Evolutionary conservation across 2,888 invertebrate genomes (phyloP).

Genomic region (Archips xylosteana): DNA sequence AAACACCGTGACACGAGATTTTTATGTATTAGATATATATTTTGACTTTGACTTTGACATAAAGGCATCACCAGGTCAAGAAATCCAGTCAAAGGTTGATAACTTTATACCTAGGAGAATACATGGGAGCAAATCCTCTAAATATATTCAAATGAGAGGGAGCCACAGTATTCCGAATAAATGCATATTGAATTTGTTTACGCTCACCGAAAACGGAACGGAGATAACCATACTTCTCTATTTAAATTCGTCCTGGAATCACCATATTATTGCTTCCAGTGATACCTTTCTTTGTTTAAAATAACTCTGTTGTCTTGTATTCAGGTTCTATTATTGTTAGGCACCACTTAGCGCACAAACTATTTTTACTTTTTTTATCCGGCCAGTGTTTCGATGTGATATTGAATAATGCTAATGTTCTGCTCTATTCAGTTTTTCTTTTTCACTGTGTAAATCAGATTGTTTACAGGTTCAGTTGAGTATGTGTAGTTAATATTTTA

Average conservation of each 20-base stretch:
- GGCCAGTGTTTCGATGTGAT: not conserved
- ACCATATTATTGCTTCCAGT: constrained; percentile 74
- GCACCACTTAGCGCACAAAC: not conserved
- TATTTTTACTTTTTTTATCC: not conserved
- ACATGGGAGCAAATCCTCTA: constrained; percentile 45
- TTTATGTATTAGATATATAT: too few relatives aligned
- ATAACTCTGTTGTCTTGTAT: constrained; percentile 17
- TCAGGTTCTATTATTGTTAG: constrained; percentile 8
- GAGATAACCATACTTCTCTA: constrained; percentile 72
- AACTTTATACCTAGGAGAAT: constrained; percentile 34
- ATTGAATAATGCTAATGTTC: not conserved
- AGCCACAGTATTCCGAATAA: constrained; percentile 76
- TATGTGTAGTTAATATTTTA: too few relatives aligned
- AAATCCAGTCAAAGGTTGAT: constrained; percentile 22
- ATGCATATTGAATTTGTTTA: constrained; percentile 84
- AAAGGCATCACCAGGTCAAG: not conserved
- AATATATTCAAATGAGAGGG: constrained; percentile 77
- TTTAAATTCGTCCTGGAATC: constrained; percentile 74
- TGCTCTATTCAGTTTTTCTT: too few relatives aligned
- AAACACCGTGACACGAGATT: too few relatives aligned
- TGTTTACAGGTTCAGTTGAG: too few relatives aligned
- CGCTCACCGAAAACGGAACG: constrained; percentile 73
- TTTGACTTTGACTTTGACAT: too few relatives aligned
- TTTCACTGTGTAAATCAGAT: too few relatives aligned
- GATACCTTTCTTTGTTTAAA: constrained; percentile 38